Evolutionary conservation across 2,888 invertebrate genomes (phyloP), one percentile per base, ranked within the genome.

Genomic region (Graphium colonna): DNA sequence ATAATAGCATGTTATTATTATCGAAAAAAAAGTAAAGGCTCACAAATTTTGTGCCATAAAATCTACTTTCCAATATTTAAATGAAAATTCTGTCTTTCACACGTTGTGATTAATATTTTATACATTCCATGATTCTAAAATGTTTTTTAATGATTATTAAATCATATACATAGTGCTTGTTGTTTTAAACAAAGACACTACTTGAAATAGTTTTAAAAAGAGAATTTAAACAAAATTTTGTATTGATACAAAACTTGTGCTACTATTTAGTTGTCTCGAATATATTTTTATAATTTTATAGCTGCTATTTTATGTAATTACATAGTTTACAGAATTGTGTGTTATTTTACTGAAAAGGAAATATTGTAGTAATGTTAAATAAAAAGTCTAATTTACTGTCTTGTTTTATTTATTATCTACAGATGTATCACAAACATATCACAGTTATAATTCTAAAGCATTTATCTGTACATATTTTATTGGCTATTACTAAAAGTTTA

Each of bases 371-470:
- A 16, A 53, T 53, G 53, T 53, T 55, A 26, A 51, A 55, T 43
- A 42, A 55, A 55, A 46, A n/a, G 12, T 33, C 15, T 42, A 40
- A 42, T 16, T 17, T 38, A 31, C 15, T 44, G 4, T 1, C 18
- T 28, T 28, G 28, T 53, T 53, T 48, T 53, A 48, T 53, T 53
- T 31, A 10, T 3, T 5, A 16, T 40, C 13, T 16, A 15, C n/a
- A n/a, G n/a, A n/a, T 12, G 47, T 53, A 53, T 53, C 53, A 53
- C 53, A 53, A 48, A 47, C n/a, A n/a, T 51, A 36, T 26, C 21
- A 36, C n/a, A 18, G n/a, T 9, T 18, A 9, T 28, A 43, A n/a
- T n/a, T n/a, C n/a, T n/a, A n/a, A n/a, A n/a, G n/a, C n/a, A n/a
- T n/a, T n/a, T n/a, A n/a, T n/a, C n/a, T n/a, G n/a, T n/a, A n/a